Percentiles rank a stretch among this genome's conserved stretches.
Evolutionary conservation across 2,113 vertebrate species (phyloP).

Genomic region (Procavia capensis): DNA sequence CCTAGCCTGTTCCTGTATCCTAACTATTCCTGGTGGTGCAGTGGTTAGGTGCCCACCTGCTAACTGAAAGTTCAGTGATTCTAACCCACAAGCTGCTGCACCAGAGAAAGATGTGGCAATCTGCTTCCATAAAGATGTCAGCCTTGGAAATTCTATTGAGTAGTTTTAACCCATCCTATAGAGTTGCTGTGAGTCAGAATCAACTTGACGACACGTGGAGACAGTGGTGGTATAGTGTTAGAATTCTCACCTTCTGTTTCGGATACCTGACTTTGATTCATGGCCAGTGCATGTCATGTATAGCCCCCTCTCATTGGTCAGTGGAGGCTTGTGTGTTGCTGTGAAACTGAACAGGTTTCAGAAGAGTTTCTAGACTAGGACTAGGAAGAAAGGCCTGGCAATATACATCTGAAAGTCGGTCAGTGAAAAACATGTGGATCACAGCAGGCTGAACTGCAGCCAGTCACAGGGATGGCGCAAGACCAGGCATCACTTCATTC

Average conservation of each 20-base stretch:
- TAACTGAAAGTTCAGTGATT: background rate
- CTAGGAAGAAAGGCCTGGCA: background rate
- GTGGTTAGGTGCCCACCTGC: background rate
- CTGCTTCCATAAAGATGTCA: background rate
- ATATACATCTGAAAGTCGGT: background rate
- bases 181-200: background rate
- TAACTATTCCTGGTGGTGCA: background rate
- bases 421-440: background rate
- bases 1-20: background rate
- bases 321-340: background rate
- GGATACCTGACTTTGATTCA: background rate
- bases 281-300: background rate
- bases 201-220: background rate
- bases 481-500: background rate
- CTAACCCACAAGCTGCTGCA: background rate
- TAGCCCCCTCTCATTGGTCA: background rate
- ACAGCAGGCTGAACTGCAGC: background rate
- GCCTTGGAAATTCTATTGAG: background rate
- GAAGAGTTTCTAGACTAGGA: background rate
- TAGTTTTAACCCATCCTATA: background rate
- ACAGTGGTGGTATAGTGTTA: background rate
- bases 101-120: background rate
- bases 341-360: background rate
- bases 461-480: background rate
- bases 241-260: background rate